These are phyloP conservation scores for Eumaeus atala DNA, from an alignment of 1,140 invertebrate species.

Conservation along the genomic window DNA sequence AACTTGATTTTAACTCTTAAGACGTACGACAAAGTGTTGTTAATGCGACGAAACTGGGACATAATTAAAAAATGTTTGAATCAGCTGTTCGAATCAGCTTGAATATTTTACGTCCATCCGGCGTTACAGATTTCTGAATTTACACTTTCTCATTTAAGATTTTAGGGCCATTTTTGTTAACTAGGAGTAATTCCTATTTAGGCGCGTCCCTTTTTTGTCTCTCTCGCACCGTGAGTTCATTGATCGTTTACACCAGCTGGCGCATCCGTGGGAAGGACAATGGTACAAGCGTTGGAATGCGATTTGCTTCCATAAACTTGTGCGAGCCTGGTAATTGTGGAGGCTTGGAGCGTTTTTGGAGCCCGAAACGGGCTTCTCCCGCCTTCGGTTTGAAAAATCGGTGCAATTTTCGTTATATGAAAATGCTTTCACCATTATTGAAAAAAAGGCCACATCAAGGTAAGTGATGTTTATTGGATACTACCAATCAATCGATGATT, in stretches of 20 bases:
- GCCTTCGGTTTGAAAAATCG: too few species aligned
- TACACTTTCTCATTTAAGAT: not conserved
- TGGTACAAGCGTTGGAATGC: constrained; percentile 45
- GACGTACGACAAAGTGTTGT: not conserved
- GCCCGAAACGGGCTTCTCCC: not conserved
- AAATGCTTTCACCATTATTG: too few species aligned
- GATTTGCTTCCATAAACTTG: constrained; percentile 28
- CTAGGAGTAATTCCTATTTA: not conserved
- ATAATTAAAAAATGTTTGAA: constrained; percentile 5
- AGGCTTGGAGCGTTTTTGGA: constrained; percentile 44
- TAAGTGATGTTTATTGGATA: too few species aligned
- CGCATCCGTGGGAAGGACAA: constrained; percentile 39
- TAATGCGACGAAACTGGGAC: not conserved
- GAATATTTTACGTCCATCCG: not conserved
- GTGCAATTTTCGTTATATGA: too few species aligned
- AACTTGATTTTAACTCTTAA: constrained; percentile 6
- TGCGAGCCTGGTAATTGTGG: constrained; percentile 54
- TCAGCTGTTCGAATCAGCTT: constrained; percentile 7
- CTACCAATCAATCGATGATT: too few species aligned
- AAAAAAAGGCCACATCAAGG: too few species aligned
- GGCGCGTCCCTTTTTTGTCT: constrained; percentile 47
- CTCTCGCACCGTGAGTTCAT: constrained; percentile 31
- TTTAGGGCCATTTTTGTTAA: constrained; percentile 5
- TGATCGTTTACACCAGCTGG: constrained; percentile 37
- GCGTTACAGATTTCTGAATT: not conserved